These are phyloP conservation scores for Asbolus verrucosus DNA, from an alignment of 1,140 invertebrate species.

Conservation along the genomic window DNA sequence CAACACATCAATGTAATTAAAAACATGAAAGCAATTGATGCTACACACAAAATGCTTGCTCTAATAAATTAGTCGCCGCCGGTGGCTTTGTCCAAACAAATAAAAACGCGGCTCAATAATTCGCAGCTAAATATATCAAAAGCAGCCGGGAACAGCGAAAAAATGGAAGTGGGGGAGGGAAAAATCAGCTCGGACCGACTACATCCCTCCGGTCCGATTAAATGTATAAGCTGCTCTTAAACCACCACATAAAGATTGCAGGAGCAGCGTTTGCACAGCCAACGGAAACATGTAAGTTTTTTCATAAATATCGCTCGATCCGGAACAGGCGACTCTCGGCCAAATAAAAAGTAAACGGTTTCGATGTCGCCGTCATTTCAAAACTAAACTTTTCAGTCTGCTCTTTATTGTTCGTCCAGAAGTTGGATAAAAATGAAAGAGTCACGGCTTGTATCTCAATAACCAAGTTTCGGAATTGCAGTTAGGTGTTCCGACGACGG, in stretches of 20 bases:
- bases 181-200: too few species aligned
- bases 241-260: background rate
- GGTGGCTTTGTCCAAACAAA: conserved; percentile 8
- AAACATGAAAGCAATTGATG: conserved; percentile 20
- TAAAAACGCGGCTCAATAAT: conserved; percentile 7
- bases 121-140: background rate
- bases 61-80: conserved; percentile 4
- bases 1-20: conserved; percentile 24
- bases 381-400: conserved; percentile 42
- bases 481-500: conserved; percentile 18
- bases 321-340: conserved; percentile 30
- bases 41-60: background rate
- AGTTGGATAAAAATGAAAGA: conserved; percentile 42
- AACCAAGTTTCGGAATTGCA: conserved; percentile 39
- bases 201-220: too few species aligned
- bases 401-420: conserved; percentile 36
- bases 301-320: conserved; percentile 23
- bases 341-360: conserved; percentile 33
- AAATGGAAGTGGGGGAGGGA: background rate
- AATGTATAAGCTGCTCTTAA: too few species aligned
- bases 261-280: background rate
- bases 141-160: background rate
- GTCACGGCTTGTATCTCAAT: conserved; percentile 41
- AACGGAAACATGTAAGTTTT: conserved; percentile 16
- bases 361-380: conserved; percentile 40